phyloP scores from a whole-genome alignment of 1,140 invertebrate species.

The Drosophila simulans region DNA sequence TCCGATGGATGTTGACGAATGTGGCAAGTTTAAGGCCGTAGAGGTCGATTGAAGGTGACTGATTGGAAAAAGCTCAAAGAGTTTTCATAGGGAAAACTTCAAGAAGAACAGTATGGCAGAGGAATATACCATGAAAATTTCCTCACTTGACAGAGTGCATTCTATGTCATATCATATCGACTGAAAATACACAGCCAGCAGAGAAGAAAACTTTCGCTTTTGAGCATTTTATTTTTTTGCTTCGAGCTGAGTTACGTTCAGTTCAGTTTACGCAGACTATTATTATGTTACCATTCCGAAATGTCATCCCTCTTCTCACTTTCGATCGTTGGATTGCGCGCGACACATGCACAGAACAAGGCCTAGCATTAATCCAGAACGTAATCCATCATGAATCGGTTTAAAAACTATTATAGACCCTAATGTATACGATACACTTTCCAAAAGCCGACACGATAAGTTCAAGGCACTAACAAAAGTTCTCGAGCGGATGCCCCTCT shows the following conservation, averaged over 20 bases:
- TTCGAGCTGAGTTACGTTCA: conserved; percentile 17
- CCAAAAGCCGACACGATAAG: conserved; percentile 11
- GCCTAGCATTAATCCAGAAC: neutral
- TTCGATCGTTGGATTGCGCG: conserved; percentile 16
- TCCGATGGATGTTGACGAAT: conserved; percentile 35
- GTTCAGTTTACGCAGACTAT: conserved; percentile 6
- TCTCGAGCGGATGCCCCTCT: conserved; percentile 24
- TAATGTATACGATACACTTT: conserved; percentile 1
- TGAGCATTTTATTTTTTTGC: conserved; percentile 23
- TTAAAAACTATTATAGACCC: conserved; percentile 26
- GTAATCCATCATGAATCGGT: conserved; percentile 60
- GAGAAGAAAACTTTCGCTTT: conserved; percentile 62
- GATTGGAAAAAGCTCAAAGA: neutral
- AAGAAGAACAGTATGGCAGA: too few relatives aligned
- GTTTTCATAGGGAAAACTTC: neutral
- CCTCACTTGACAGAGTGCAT: neutral
- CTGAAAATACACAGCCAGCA: conserved; percentile 4
- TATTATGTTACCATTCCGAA: too few relatives aligned
- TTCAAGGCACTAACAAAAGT: neutral
- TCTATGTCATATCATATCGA: conserved; percentile 40
- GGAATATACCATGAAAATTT: neutral
- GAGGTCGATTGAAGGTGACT: neutral
- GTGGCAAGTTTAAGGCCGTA: conserved; percentile 36
- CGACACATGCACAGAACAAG: too few relatives aligned
- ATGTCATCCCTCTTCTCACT: conserved; percentile 26